Evolutionary conservation across 2,888 invertebrate species (phyloP).

Genomic region (Gnatocerus cornutus): DNA sequence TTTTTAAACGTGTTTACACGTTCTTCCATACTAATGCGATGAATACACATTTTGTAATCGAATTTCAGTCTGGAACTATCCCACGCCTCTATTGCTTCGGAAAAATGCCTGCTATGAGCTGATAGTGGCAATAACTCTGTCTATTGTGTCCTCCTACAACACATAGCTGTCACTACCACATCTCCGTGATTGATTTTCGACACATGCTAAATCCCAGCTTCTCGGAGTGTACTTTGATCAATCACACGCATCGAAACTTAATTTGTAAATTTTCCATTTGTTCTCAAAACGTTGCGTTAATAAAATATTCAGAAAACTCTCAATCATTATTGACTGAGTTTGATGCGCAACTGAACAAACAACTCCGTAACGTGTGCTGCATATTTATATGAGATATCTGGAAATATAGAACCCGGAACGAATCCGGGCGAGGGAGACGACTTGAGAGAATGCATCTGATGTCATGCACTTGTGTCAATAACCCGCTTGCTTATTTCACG

Average conservation of each 20-base stretch:
- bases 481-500: constrained; percentile 46
- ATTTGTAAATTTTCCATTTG: constrained; percentile 30
- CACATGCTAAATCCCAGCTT: constrained; percentile 61
- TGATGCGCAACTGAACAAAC: constrained; percentile 39
- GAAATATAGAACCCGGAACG: constrained; percentile 13
- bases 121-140: constrained; percentile 54
- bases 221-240: constrained; percentile 43
- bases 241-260: constrained; percentile 19
- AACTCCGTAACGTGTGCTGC: constrained; percentile 27
- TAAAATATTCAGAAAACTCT: constrained; percentile 27
- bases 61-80: constrained; percentile 12
- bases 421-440: constrained; percentile 11
- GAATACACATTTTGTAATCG: constrained; percentile 3
- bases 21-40: neutral
- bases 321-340: constrained; percentile 36
- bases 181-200: constrained; percentile 63
- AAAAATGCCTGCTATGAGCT: constrained; percentile 35
- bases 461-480: constrained; percentile 41
- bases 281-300: constrained; percentile 10
- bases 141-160: constrained; percentile 60
- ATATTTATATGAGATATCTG: constrained; percentile 26
- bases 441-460: constrained; percentile 33
- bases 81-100: constrained; percentile 16
- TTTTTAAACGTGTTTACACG: neutral
- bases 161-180: constrained; percentile 62